These are phyloP conservation scores for Echiichthys vipera DNA, from an alignment of 2,797 vertebrate genomes.

Conservation along the genomic window DNA sequence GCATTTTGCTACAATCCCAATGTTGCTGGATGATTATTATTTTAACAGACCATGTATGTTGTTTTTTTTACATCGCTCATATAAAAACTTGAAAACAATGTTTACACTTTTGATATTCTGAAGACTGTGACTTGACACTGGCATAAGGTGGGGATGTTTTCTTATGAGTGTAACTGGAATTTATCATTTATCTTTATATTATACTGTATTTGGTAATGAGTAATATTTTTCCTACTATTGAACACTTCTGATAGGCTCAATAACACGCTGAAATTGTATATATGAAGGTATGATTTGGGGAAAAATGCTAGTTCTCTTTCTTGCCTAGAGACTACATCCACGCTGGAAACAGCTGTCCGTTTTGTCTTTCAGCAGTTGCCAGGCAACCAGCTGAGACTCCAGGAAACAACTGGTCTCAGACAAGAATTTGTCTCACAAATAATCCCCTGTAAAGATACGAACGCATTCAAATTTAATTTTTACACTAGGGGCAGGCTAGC, in stretches of 20 bases:
- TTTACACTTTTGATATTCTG: not conserved
- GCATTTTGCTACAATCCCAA: conserved; percentile 8
- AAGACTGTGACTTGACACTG: not conserved
- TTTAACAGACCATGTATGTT: not conserved
- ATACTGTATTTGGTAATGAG: not conserved
- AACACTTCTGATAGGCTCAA: not conserved
- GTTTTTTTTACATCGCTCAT: not conserved
- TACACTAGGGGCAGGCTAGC: too few species aligned
- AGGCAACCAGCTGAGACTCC: not conserved
- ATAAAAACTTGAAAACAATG: not conserved
- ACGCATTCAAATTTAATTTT: too few species aligned
- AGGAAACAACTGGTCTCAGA: not conserved
- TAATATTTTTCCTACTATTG: not conserved
- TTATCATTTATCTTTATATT: not conserved
- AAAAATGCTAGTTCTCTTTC: not conserved
- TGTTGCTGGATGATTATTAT: not conserved
- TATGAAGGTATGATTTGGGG: not conserved
- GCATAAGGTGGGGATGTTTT: not conserved
- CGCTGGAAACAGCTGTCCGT: not conserved
- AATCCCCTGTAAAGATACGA: not conserved
- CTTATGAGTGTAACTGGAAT: not conserved
- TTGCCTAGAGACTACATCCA: not conserved
- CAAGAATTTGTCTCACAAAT: not conserved
- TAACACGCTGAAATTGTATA: not conserved
- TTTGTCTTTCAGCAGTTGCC: too few species aligned